These are phyloP conservation scores for Drosophila parthenogenetica DNA, from an alignment of 2,888 invertebrate species.

Conservation along the genomic window DNA sequence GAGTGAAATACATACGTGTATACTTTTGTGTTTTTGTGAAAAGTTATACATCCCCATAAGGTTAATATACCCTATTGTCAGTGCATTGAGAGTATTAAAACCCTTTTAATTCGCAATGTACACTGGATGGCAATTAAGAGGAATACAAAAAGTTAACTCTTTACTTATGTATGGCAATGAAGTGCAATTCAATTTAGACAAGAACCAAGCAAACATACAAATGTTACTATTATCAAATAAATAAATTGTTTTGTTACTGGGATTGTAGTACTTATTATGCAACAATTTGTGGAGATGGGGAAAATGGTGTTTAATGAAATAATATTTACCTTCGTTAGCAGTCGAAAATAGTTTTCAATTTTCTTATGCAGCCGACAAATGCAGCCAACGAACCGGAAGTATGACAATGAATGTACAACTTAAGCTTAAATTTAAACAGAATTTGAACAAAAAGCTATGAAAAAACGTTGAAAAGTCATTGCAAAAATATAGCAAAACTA, in stretches of 20 bases:
- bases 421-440: constrained; percentile 76
- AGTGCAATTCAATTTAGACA: constrained; percentile 47
- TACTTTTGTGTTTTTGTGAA: background rate
- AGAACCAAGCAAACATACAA: constrained; percentile 27
- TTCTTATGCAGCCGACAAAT: constrained; percentile 48
- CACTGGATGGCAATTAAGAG: constrained; percentile 56
- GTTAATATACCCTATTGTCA: background rate
- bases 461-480: constrained; percentile 41
- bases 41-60: background rate
- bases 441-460: constrained; percentile 50
- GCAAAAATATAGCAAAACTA: constrained; percentile 73
- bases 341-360: constrained; percentile 72
- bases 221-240: constrained; percentile 7
- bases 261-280: constrained; percentile 54
- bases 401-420: constrained; percentile 62
- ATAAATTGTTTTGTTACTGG: constrained; percentile 26
- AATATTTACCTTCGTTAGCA: constrained; percentile 79
- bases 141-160: constrained; percentile 27
- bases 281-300: constrained; percentile 43
- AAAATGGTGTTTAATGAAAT: constrained; percentile 66
- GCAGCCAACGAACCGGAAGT: constrained; percentile 70
- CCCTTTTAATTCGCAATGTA: constrained; percentile 29
- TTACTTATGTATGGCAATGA: constrained; percentile 28
- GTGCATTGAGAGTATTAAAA: background rate
- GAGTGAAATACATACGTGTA: background rate